These are phyloP conservation scores for Plagodis dolabraria DNA, from an alignment of 2,888 invertebrate genomes.

Conservation along the genomic window DNA sequence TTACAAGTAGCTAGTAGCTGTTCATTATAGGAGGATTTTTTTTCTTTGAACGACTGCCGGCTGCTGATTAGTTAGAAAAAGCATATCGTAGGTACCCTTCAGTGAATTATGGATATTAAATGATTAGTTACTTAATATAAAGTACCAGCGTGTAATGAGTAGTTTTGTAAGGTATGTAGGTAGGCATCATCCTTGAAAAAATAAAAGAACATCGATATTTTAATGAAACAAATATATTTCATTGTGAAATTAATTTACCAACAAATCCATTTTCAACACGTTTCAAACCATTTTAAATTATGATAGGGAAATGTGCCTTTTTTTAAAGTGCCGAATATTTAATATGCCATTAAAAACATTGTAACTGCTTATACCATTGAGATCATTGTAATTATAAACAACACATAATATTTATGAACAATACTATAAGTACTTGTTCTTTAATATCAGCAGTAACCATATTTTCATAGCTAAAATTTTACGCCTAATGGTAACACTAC, in stretches of 20 bases:
- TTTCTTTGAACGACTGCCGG: too few relatives aligned
- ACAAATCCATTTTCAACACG: constrained; percentile 85
- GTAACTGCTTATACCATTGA: constrained; percentile 65
- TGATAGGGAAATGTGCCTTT: constrained; percentile 83
- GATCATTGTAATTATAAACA: constrained; percentile 70
- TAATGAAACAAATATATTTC: constrained; percentile 86
- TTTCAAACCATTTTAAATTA: constrained; percentile 83
- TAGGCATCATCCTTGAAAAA: constrained; percentile 38
- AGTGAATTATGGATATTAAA: too few relatives aligned
- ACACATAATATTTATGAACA: constrained; percentile 53
- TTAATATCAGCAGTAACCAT: constrained; percentile 53
- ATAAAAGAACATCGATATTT: constrained; percentile 62
- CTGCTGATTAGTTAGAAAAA: too few relatives aligned
- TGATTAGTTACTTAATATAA: background rate
- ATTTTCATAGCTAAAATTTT: constrained; percentile 71
- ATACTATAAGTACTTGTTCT: constrained; percentile 45
- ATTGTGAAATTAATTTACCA: constrained; percentile 84
- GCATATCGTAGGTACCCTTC: too few relatives aligned
- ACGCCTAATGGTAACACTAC: constrained; percentile 85
- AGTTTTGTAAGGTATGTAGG: constrained; percentile 1
- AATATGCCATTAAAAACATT: constrained; percentile 69
- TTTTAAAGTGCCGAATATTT: constrained; percentile 83
- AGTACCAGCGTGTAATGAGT: background rate
- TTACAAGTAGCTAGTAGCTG: too few relatives aligned
- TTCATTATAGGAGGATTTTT: too few relatives aligned